Evolutionary conservation across 2,113 vertebrate species (phyloP).

Genomic region (Polypterus bichir): DNA sequence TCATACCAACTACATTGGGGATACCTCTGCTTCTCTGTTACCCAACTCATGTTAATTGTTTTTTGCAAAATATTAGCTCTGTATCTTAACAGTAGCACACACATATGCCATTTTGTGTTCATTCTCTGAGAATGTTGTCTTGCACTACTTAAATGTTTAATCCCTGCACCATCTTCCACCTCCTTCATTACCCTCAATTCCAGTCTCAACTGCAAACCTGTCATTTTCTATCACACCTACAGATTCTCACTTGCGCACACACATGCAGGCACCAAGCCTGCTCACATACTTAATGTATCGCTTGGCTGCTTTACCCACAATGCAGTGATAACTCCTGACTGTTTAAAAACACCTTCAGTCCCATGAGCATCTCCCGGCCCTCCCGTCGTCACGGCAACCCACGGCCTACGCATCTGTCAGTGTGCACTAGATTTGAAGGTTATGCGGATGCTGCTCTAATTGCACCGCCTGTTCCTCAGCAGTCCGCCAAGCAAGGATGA

Average conservation of each 20-base stretch:
- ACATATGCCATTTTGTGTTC: too few species aligned
- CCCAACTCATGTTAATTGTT: too few species aligned
- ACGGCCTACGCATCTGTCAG: conserved; percentile 5
- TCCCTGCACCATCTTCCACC: background rate
- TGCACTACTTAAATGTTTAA: too few species aligned
- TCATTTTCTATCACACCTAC: background rate
- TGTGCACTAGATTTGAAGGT: conserved; percentile 1
- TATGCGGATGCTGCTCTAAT: background rate
- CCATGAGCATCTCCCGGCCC: conserved; percentile 3
- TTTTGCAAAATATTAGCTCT: too few species aligned
- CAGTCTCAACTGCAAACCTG: background rate
- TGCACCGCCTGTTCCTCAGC: background rate
- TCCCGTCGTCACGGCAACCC: conserved; percentile 2
- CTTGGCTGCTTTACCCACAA: conserved; percentile 4
- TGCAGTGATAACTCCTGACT: background rate
- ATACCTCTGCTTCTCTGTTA: too few species aligned
- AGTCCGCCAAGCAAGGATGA: too few species aligned
- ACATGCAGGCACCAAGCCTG: background rate
- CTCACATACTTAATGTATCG: background rate
- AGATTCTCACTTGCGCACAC: background rate
- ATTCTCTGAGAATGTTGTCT: too few species aligned
- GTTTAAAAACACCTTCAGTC: conserved; percentile 1
- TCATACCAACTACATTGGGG: too few species aligned
- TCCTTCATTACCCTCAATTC: background rate
- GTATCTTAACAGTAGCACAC: too few species aligned